Evolutionary conservation across 2,888 invertebrate species (phyloP), one percentile per base, ranked within the genome.

Genomic region (Cataglyphis altisquamis): DNA sequence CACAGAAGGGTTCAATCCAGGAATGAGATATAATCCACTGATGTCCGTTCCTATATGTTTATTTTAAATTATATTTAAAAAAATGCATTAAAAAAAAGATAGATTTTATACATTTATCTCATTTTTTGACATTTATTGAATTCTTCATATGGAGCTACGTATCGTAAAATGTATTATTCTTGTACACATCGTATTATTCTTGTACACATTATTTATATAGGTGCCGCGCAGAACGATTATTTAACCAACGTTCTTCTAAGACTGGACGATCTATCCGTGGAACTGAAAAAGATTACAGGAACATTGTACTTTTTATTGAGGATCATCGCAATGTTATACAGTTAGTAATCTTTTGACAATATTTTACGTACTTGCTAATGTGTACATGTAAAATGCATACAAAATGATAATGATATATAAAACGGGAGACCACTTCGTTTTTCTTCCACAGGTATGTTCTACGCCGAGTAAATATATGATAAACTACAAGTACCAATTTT

Each of bases 321-420:
- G 64, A 74, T 63, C 74, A 74, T 15, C 63, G 63, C 63, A 74
- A 6, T 21, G 18, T 48, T 45, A n/a, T 48, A 64, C 63, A 74
- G 63, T 63, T 32, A 45, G 63, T 74, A 74, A 63, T 74, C 32
- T n/a, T 45, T 63, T 63, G 32, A 74, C 62, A 41, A 5, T 72
- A 21, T 12, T 39, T 4, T 57, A 72, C 21, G 9, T 70, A 29
- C 10, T 41, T 67, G 18, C 9, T 10, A 3, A 68, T 68, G 5
- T 12, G 6, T 12, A 45, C 25, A 10, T 25, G 9, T 57, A 21
- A 48, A 18, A 48, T 48, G 6, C 18, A 18, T 60, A 25, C n/a
- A 15, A 62, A 62, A 4, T 62, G 15, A 32, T 62, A 12, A 18
- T 18, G 9, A 62, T 18, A 25, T 25, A 25, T 25, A 62, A 62